Percentiles rank a stretch among this genome's conserved stretches.
Conservation (phyloP, 2,113 vertebrate genomes). For the Dryoscopus gambensis region DNA sequence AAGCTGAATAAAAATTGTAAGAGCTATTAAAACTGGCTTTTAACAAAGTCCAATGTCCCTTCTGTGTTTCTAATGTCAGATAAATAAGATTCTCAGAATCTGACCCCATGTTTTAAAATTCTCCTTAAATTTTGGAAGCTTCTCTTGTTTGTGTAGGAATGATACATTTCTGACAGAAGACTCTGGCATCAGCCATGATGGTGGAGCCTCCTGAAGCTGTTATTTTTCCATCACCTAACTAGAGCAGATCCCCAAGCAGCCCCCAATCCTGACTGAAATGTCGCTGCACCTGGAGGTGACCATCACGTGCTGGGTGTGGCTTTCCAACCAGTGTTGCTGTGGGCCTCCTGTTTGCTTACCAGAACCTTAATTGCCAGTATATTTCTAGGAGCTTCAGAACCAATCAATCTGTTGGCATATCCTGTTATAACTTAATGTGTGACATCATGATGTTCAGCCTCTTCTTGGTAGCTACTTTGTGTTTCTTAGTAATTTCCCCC, state of each 20-base stretch:
- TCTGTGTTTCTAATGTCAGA: not conserved
- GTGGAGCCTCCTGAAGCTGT: not conserved
- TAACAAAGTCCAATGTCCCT: not conserved
- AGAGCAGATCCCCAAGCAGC: not conserved
- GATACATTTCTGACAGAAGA: not conserved
- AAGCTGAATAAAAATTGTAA: not conserved
- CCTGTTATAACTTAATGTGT: not conserved
- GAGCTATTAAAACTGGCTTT: not conserved
- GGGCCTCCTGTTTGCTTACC: not conserved
- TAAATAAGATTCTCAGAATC: not conserved
- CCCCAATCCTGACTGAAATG: not conserved
- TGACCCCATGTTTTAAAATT: not conserved
- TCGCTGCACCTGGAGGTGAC: not conserved
- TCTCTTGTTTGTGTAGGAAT: not conserved
- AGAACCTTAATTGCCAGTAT: accelerated
- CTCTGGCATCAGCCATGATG: not conserved
- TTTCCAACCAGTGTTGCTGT: not conserved
- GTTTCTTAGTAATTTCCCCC: not conserved
- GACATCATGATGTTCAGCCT: not conserved
- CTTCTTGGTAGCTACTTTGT: not conserved
- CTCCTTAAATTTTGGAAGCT: not conserved
- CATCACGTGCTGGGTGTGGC: accelerated
- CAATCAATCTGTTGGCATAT: not conserved
- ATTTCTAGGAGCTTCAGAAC: not conserved
- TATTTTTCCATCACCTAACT: not conserved